phyloP scores from a whole-genome alignment of 1,140 invertebrate genomes.

The Bombus huntii region DNA sequence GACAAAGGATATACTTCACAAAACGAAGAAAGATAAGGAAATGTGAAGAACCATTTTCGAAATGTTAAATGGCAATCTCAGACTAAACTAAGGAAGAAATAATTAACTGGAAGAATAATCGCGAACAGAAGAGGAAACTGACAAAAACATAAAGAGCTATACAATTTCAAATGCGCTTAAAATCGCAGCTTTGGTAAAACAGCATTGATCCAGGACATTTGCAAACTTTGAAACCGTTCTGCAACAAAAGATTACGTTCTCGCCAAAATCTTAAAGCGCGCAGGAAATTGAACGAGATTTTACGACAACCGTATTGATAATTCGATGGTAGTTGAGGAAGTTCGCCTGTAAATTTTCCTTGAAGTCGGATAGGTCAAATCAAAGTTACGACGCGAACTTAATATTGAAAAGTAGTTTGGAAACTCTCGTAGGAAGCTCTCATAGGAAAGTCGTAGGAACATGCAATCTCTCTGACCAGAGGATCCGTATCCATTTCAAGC shows the following conservation, averaged over 20 bases:
- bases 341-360: constrained; percentile 1
- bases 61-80: not conserved
- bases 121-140: no score
- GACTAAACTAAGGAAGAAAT: no score
- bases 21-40: not conserved
- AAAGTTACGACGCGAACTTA: not conserved
- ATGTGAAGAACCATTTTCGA: not conserved
- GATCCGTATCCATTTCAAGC: not conserved
- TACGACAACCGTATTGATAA: not conserved
- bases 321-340: not conserved
- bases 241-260: no score
- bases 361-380: not conserved
- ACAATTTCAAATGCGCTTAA: not conserved
- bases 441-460: not conserved
- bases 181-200: not conserved
- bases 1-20: not conserved
- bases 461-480: not conserved
- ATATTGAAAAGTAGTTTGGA: constrained; percentile 14
- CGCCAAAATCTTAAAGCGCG: not conserved
- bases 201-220: not conserved
- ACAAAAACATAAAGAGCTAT: not conserved
- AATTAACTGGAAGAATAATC: not conserved
- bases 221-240: not conserved
- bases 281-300: not conserved
- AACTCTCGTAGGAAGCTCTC: not conserved